Evolutionary conservation across 1,140 invertebrate genomes (phyloP).

Genomic region (Aphaenogaster floridana): DNA sequence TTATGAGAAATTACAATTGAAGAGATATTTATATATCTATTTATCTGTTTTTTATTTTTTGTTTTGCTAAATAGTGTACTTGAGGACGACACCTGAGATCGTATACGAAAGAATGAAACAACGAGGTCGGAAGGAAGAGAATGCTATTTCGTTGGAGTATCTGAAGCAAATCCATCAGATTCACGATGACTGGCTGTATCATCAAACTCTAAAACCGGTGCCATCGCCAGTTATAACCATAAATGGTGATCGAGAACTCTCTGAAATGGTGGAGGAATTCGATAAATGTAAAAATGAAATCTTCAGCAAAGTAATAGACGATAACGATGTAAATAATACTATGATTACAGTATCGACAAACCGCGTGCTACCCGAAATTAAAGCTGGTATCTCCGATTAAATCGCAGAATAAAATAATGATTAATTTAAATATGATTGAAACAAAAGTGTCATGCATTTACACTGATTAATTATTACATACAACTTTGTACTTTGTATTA

Average conservation of each 20-base stretch:
- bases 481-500: neutral
- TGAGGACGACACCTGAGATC: conserved; percentile 93
- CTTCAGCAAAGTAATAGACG: conserved; percentile 68
- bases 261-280: conserved; percentile 85
- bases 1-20: conserved; percentile 5
- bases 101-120: conserved; percentile 93
- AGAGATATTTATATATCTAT: neutral
- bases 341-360: conserved; percentile 59
- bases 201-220: conserved; percentile 80
- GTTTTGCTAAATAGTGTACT: conserved; percentile 90
- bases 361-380: conserved; percentile 64
- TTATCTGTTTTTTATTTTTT: conserved; percentile 45
- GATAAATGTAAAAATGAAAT: conserved; percentile 84
- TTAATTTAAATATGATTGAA: conserved; percentile 17
- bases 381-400: conserved; percentile 68
- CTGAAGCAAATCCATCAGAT: conserved; percentile 92
- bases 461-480: neutral
- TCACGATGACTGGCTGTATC: conserved; percentile 94
- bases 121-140: conserved; percentile 93
- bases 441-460: conserved; percentile 4
- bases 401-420: neutral
- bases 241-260: conserved; percentile 85
- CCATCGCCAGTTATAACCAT: conserved; percentile 85
- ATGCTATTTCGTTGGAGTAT: conserved; percentile 91
- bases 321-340: conserved; percentile 61